Conservation (phyloP, 2,113 vertebrate genomes). For the Heteronetta atricapilla region DNA sequence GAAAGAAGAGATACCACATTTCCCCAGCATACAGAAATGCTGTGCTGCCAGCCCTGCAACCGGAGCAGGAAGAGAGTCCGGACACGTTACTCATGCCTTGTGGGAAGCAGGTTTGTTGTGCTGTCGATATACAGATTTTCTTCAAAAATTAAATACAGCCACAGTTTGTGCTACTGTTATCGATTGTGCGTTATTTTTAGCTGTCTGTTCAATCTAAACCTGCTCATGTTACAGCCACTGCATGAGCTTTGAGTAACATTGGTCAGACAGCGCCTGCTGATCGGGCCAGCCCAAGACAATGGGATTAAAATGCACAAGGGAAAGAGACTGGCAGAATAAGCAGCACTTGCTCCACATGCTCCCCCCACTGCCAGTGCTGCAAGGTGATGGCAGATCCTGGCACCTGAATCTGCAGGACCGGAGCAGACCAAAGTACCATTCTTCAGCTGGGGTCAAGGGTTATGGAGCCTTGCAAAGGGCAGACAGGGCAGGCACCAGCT, state of each 20-base stretch:
- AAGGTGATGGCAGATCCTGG: neutral
- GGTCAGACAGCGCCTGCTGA: too few relatives aligned
- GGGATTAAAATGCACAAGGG: neutral
- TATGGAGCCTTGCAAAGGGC: neutral
- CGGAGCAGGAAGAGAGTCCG: neutral
- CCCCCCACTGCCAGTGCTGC: neutral
- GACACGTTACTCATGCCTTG: slow-evolving; percentile 23
- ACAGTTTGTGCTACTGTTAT: neutral
- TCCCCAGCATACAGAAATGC: neutral
- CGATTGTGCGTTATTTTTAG: slow-evolving; percentile 72
- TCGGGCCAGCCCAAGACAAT: neutral
- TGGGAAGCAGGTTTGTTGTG: slow-evolving; percentile 35
- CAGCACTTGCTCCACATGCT: neutral
- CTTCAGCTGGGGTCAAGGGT: neutral
- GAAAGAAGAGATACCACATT: neutral
- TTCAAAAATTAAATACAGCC: neutral
- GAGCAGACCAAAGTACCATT: neutral
- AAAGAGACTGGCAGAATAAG: neutral
- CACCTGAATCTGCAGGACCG: neutral
- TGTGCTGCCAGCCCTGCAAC: rapidly evolving
- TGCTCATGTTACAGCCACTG: neutral
- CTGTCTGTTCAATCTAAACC: slow-evolving; percentile 12
- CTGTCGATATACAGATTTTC: slow-evolving; percentile 45
- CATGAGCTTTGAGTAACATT: neutral
- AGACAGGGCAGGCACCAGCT: neutral